A percentile compares a stretch with the other conserved stretches of the same genome.
Conservation (phyloP, 2,888 invertebrate species). For the Pseudanteris insignis region DNA sequence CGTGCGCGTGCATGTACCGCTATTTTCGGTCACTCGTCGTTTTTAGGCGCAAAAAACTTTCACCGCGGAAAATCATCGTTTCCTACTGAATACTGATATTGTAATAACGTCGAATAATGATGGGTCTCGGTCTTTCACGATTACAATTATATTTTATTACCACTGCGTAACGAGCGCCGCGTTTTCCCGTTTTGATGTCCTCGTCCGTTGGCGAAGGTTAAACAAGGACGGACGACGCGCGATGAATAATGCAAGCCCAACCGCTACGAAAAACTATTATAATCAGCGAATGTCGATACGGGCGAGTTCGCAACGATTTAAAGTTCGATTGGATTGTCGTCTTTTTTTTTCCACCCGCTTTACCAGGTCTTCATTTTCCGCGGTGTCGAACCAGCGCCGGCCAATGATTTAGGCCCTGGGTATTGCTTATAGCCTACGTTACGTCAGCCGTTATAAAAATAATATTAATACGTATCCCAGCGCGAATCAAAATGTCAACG, state of each 20-base stretch:
- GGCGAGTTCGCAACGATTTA: constrained; percentile 19
- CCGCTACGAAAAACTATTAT: constrained; percentile 24
- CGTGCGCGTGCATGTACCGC: too few relatives aligned
- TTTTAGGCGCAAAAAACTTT: constrained; percentile 27
- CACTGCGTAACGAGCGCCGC: constrained; percentile 2
- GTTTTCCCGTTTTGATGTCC: constrained; percentile 10
- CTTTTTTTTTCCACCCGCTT: constrained; percentile 9
- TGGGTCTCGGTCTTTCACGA: constrained; percentile 20
- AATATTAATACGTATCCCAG: too few relatives aligned
- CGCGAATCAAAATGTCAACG: too few relatives aligned
- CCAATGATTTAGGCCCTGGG: too few relatives aligned
- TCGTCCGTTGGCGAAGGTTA: background rate
- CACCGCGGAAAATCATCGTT: constrained; percentile 28
- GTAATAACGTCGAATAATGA: constrained; percentile 21
- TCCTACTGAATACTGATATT: constrained; percentile 26
- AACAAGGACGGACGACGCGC: background rate
- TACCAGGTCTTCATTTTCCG: too few relatives aligned
- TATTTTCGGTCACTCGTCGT: too few relatives aligned
- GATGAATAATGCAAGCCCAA: constrained; percentile 23
- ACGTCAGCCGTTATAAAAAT: too few relatives aligned
- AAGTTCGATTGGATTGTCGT: constrained; percentile 19
- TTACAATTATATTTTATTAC: constrained; percentile 21
- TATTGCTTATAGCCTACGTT: too few relatives aligned
- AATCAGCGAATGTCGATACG: constrained; percentile 19
- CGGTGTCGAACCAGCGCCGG: background rate